These are phyloP conservation scores for Homarus americanus DNA, from an alignment of 1,140 invertebrate genomes.

Conservation along the genomic window DNA sequence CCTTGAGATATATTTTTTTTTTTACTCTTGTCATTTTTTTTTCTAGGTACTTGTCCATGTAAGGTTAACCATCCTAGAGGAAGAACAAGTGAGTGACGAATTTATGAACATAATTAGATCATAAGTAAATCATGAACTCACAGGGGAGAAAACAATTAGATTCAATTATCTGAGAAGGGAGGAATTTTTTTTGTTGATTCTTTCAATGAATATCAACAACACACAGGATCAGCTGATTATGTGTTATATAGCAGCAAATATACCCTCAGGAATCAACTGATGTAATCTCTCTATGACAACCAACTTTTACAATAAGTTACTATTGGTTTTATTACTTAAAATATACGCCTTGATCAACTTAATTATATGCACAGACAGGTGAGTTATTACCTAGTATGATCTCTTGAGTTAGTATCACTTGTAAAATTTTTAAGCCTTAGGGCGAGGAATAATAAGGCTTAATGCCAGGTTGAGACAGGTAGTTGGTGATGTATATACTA, in stretches of 20 bases:
- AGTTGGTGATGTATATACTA: no score
- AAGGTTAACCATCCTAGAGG: not conserved
- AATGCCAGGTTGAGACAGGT: no score
- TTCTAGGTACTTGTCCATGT: no score
- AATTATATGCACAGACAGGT: no score
- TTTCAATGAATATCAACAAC: not conserved
- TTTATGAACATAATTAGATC: slow-evolving; percentile 1
- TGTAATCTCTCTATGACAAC: no score
- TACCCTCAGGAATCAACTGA: not conserved
- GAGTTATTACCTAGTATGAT: no score
- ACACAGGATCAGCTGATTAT: not conserved
- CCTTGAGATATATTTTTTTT: not conserved
- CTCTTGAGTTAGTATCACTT: no score
- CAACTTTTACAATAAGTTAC: no score
- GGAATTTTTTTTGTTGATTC: not conserved
- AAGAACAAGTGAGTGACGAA: not conserved
- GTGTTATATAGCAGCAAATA: not conserved
- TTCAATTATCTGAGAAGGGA: not conserved
- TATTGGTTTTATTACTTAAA: no score
- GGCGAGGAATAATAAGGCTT: no score
- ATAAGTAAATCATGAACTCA: not conserved
- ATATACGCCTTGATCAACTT: no score
- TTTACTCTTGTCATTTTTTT: not conserved
- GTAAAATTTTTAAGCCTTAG: no score
- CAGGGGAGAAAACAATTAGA: not conserved